Evolutionary conservation across 1,140 invertebrate genomes (phyloP), one percentile per base, ranked within the genome.

Genomic region (Habropoda laboriosa): DNA sequence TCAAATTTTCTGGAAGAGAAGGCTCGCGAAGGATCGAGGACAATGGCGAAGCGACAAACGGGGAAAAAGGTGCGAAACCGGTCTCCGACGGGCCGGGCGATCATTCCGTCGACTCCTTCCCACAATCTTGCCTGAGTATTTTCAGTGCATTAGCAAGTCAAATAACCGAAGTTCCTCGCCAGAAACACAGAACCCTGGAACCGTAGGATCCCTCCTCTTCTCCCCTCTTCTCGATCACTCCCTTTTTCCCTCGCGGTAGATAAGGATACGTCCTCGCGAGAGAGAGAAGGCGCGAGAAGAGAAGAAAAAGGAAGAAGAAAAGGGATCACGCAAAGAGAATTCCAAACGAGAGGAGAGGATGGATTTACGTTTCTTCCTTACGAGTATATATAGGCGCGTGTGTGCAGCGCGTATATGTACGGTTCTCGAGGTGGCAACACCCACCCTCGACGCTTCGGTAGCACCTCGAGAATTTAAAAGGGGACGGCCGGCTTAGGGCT

Each of bases 81-180:
- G 55, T 70, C 53, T 78, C 60, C 42, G 32, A 68, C 75, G 53
- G 35, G 27, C 47, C 47, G n/a, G n/a, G 24, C 35, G 72, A 66
- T 63, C 35, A 71, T 71, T 51, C 67, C 10, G 67, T 60, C 35
- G n/a, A n/a, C 51, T 60, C 35, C 27, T 78, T 61, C 45, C 71
- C 67, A 71, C 85, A 89, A 89, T 88, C 86, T 84, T 81, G 57
- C 35, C 60, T n/a, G 82, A 85, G 86, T 90, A 90, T 90, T 84
- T 81, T 73, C 71, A 64, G 72, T 87, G 78, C 79, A 91, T 90
- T 90, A 90, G 89, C 88, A 90, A 89, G 89, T 90, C 89, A 90
- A 86, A 91, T 90, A 89, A 84, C 78, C 72, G 58, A 85, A 79
- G 87, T 81, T 90, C 81, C 79, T 83, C 74, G 45, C 47, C 55